phyloP scores from a whole-genome alignment of 92 coral and sea anemone genomes.

The Parazoanthus atlanticus region DNA sequence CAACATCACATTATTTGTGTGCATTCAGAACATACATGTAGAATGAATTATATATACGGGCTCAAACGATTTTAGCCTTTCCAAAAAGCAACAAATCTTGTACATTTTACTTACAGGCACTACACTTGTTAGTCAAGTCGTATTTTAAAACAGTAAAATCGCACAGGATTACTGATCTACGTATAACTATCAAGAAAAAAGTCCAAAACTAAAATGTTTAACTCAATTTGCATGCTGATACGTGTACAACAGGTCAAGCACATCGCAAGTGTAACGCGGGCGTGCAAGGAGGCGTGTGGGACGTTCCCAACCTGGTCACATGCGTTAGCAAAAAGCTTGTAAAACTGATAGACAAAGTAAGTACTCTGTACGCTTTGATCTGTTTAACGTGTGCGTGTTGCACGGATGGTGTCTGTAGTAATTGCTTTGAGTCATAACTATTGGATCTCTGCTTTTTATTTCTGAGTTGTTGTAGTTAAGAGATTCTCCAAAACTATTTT shows the following conservation, averaged over 20 bases:
- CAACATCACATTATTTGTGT: background rate
- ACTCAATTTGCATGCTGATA: background rate
- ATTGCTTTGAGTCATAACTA: too few relatives aligned
- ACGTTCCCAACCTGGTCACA: conserved; percentile 73
- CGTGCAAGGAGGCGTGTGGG: conserved; percentile 76
- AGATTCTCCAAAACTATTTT: background rate
- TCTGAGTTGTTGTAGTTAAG: too few relatives aligned
- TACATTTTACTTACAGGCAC: too few relatives aligned
- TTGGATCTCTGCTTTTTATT: too few relatives aligned
- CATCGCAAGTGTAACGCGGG: conserved; percentile 71
- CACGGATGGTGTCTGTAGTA: too few relatives aligned
- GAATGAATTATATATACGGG: too few relatives aligned
- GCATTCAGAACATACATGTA: background rate
- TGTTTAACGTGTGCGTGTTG: too few relatives aligned
- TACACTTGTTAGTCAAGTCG: background rate
- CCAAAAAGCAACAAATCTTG: background rate
- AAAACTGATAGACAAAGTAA: conserved; percentile 59
- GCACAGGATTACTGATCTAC: background rate
- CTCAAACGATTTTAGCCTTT: background rate
- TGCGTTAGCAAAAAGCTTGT: conserved; percentile 68
- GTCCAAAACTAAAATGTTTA: background rate
- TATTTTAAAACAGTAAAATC: too few relatives aligned
- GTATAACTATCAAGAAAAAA: background rate
- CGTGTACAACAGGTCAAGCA: conserved; percentile 59
- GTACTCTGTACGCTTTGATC: background rate